Conservation (phyloP, 2,888 invertebrate species). For the Drosophila merina region DNA sequence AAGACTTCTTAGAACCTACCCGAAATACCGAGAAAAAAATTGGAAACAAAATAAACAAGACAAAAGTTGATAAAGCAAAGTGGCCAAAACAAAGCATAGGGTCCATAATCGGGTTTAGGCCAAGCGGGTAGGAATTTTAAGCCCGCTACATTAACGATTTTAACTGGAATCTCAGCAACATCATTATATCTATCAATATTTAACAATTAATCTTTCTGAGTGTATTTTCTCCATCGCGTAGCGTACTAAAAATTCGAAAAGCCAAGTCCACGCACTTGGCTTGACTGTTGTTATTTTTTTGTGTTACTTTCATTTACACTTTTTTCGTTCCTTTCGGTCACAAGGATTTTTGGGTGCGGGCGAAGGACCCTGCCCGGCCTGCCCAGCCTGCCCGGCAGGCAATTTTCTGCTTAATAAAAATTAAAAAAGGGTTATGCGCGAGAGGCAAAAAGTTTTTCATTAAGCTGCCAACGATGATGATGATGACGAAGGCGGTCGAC, state of each 20-base stretch:
- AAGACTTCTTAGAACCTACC: constrained; percentile 44
- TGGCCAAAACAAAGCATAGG: constrained; percentile 34
- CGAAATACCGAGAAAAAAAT: constrained; percentile 39
- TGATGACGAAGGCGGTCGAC: constrained; percentile 36
- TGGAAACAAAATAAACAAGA: constrained; percentile 46
- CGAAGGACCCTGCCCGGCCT: constrained; percentile 38
- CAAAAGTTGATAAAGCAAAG: constrained; percentile 57
- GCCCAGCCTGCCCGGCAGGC: constrained; percentile 51
- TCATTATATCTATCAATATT: not conserved
- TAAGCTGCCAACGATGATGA: constrained; percentile 61
- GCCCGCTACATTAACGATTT: constrained; percentile 12
- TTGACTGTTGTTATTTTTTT: constrained; percentile 50
- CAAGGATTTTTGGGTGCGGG: constrained; percentile 7
- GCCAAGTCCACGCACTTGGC: constrained; percentile 31
- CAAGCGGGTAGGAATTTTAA: constrained; percentile 8
- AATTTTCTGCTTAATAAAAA: constrained; percentile 78
- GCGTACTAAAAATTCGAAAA: constrained; percentile 45
- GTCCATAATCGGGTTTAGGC: constrained; percentile 30
- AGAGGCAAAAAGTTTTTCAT: constrained; percentile 69
- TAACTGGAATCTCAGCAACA: not conserved
- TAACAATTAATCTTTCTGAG: not conserved
- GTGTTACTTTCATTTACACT: constrained; percentile 48
- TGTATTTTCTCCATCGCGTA: constrained; percentile 15
- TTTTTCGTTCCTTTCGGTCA: constrained; percentile 12
- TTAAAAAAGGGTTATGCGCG: constrained; percentile 68